Base-by-base conservation (phyloP, 2,888 invertebrate genomes). In the Oscheius sp. region DNA sequence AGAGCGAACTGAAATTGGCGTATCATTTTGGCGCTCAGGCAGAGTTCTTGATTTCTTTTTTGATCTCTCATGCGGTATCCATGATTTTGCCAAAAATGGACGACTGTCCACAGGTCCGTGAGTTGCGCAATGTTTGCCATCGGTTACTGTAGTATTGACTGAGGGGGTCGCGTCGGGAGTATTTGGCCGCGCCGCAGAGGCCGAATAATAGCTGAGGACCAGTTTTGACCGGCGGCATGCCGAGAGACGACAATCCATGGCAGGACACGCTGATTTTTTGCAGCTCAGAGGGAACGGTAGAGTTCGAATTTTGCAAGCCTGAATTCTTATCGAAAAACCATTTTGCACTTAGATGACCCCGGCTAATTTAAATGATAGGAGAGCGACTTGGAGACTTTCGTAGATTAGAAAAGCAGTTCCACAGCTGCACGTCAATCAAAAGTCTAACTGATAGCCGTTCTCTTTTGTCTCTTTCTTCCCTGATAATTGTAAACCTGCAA, bases 161-260 rank as follows among this genome's bases (percentile, higher is more conserved):
- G 65, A 65, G 65, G 55, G 65, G 65, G 65, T 52, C 65, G 65
- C 65, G 42, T 52, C 53, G 65, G 50, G 55, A 65, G 55, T 65
- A 55, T 39, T 45, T 25, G 53, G 65, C 65, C 39, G 65, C 39
- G 52, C 39, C 37, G 39, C 34, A 39, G 65, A 65, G 65, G 65
- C 37, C 53, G 55, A 65, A 65, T 65, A 65, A 65, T 65, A 65
- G 53, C 65, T 50, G 55, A 65, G 73, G 75, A 75, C 75, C 72
- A 75, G 75, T 75, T 75, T 73, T 75, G 75, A 75, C 75, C 75
- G 72, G 69, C 39, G 61, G 61, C 61, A 61, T 61, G 61, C 45
- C 61, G 61, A 61, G 61, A 61, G 61, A 61, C 61, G 45, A 61
- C 61, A 61, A 61, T 45, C 61, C 45, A 61, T 45, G 61, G 61